Evolutionary conservation across 1,140 invertebrate genomes (phyloP), one percentile per base, ranked within the genome.

Genomic region (Drosophila seguyi): DNA sequence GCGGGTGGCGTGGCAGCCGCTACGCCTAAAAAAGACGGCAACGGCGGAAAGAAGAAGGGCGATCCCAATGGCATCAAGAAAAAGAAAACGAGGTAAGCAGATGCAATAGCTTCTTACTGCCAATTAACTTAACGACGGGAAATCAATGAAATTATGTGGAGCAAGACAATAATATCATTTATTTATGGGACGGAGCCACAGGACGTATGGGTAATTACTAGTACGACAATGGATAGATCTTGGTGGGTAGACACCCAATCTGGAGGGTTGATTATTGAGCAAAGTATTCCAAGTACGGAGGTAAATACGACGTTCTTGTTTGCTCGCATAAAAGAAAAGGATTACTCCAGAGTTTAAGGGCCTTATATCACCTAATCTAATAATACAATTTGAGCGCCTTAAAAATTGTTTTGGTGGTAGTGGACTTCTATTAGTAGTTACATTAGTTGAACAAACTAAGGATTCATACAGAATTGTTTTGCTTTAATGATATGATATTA

Each of bases 21-120:
- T 41, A 60, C 81, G 5, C 56, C 76, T n/a, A 81, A 94, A 60
- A 93, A 94, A 48, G 83, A 93, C 5, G 34, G 67, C 38, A 96
- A 96, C 92, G 96, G 96, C 65, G 95, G 95, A 4, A 97, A 97
- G 92, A 98, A 98, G 93, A 98, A 98, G 92, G 95, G 94, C 73
- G 96, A 97, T 76, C 97, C 96, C 79, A 97, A 97, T 90, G 96
- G 96, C 29, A 97, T 97, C 5, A 98, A 98, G 88, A 98, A 98
- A 93, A 98, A 98, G 93, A 98, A 98, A 94, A 98, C 97, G 25
- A 97, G 97, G 97, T 98, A 93, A 92, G 92, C 75, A 20, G 13
- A n/a, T 31, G 36, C 11, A 38, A 41, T 62, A 20, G 22, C 20
- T n/a, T 62, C 20, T 31, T 41, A 38, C 39, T 42, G 59, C 18